phyloP scores from a whole-genome alignment of 2,888 invertebrate genomes.

The Nasonia oneida region DNA sequence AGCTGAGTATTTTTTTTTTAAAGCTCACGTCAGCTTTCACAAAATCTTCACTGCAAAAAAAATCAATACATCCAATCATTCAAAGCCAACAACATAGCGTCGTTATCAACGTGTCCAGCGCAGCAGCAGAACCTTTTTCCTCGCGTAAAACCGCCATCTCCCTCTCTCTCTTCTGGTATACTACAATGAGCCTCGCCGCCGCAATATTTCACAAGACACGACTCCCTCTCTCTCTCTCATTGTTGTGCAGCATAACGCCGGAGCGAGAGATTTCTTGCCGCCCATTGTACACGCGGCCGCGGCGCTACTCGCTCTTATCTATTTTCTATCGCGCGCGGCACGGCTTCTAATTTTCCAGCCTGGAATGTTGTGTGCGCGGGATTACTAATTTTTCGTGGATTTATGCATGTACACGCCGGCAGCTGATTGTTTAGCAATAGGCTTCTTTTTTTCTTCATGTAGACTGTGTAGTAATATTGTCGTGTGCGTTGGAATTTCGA shows the following conservation, averaged over 20 bases:
- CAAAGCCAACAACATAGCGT: too few relatives aligned
- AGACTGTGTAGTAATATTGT: neutral
- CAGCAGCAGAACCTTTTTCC: neutral
- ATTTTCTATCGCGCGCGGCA: constrained; percentile 23
- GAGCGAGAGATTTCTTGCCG: constrained; percentile 16
- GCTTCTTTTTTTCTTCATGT: neutral
- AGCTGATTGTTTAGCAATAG: neutral
- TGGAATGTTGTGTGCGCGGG: constrained; percentile 11
- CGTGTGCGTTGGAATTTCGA: neutral
- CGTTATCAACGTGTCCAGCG: neutral
- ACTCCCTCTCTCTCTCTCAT: neutral
- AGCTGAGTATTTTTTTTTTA: too few relatives aligned
- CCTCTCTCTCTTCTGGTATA: neutral
- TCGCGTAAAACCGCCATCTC: neutral
- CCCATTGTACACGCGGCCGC: constrained; percentile 14
- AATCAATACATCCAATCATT: too few relatives aligned
- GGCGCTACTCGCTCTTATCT: constrained; percentile 18
- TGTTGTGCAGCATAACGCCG: neutral
- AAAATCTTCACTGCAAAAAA: too few relatives aligned
- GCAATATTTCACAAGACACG: constrained; percentile 23
- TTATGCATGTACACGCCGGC: too few relatives aligned
- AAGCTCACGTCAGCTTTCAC: too few relatives aligned
- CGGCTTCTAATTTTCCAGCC: constrained; percentile 31
- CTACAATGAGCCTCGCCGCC: constrained; percentile 24
- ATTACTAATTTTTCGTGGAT: constrained; percentile 20